Conservation (phyloP, 2,113 vertebrate species). For the Spermophilus dauricus region DNA sequence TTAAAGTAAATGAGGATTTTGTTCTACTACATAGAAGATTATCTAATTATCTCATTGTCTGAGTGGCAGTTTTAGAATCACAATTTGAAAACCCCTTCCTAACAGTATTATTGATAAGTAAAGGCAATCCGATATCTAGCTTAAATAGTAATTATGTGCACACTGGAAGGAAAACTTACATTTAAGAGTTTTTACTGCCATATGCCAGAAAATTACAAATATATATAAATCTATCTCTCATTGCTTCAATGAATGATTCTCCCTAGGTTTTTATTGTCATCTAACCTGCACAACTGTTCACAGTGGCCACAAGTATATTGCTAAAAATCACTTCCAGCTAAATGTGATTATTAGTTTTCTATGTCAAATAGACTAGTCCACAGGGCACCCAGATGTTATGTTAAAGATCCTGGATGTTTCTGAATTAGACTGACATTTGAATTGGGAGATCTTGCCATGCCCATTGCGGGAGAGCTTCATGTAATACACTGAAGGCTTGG, state of each 20-base stretch:
- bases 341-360: neutral
- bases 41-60: neutral
- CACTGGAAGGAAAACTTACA: neutral
- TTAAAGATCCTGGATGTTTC: neutral
- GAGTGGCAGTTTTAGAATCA: neutral
- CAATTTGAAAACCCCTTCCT: neutral
- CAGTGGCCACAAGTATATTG: neutral
- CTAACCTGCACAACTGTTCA: neutral
- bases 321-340: neutral
- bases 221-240: neutral
- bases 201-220: neutral
- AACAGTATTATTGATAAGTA: neutral
- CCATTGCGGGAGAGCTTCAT: too few relatives aligned
- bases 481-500: neutral
- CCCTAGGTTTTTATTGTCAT: neutral
- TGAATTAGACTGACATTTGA: neutral
- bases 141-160: neutral
- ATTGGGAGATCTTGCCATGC: neutral
- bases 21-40: neutral
- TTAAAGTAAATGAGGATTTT: conserved; percentile 19
- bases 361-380: neutral
- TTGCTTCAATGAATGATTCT: neutral
- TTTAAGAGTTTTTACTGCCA: neutral
- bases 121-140: neutral
- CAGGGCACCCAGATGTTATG: neutral